phyloP scores from a whole-genome alignment of 2,797 vertebrate species.

The Gymnoscopelus braueri region DNA sequence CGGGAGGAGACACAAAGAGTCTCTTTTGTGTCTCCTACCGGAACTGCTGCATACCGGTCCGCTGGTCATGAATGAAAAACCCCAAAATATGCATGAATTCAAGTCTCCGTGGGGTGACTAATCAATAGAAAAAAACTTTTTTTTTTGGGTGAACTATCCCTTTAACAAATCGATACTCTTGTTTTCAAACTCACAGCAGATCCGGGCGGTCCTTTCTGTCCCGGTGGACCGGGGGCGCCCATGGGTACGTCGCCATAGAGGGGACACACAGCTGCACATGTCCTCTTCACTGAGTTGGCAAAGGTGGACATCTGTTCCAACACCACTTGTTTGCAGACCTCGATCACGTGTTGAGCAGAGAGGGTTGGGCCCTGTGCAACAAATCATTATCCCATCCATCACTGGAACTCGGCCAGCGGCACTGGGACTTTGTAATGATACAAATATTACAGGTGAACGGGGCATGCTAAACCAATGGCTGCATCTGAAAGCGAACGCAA shows the following conservation, averaged over 20 bases:
- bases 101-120: too few relatives aligned
- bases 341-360: slow-evolving; percentile 78
- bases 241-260: slow-evolving; percentile 82
- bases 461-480: slow-evolving; percentile 48
- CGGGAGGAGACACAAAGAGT: too few relatives aligned
- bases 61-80: too few relatives aligned
- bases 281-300: slow-evolving; percentile 82
- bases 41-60: too few relatives aligned
- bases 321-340: slow-evolving; percentile 83
- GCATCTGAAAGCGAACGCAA: slow-evolving; percentile 60
- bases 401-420: slow-evolving; percentile 47
- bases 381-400: slow-evolving; percentile 64
- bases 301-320: slow-evolving; percentile 85
- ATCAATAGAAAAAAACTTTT: too few relatives aligned
- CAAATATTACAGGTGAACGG: slow-evolving; percentile 48
- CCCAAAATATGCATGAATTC: too few relatives aligned
- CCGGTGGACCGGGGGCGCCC: slow-evolving; percentile 75
- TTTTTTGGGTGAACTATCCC: too few relatives aligned
- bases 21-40: too few relatives aligned
- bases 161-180: slow-evolving; percentile 16
- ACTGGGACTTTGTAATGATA: slow-evolving; percentile 44
- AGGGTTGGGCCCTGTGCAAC: slow-evolving; percentile 77
- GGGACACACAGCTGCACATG: slow-evolving; percentile 80
- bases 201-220: slow-evolving; percentile 78
- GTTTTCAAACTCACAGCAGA: slow-evolving; percentile 71